Base-by-base conservation (phyloP, 2,888 invertebrate species). In the Antheraea assamensis region DNA sequence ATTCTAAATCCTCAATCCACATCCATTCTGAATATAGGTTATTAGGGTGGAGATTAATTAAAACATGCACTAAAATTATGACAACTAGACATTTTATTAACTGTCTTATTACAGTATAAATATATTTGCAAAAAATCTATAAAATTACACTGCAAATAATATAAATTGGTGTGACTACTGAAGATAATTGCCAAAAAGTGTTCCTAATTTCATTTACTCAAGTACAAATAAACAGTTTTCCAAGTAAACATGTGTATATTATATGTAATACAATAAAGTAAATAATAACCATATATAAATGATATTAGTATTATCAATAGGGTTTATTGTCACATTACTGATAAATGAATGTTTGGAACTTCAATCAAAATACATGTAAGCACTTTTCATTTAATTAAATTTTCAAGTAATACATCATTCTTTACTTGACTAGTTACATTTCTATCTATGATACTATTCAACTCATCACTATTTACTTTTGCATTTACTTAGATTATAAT, bases 1-100 rank as follows among this genome's bases (percentile, higher is more conserved):
- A 80, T 87, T 87, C 94, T 94, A 90, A 75, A 91, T 86, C 86
- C 85, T 93, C 91, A 94, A 91, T 92, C 89, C 85, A 87, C 84
- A 91, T 90, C 88, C 87, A 85, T 88, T 83, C 92, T 74, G 75
- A 70, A 35, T 68, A 4, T 31, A 31, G 21, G 31, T n/a, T 61
- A 61, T 61, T 27, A 61, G 15, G n/a, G 61, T 21, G 52, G 19
- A 2, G 2, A 58, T 58, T 24, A 13, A 58, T 58, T 64, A 30
- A n/a, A 30, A 17, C 17, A 30, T 64, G 3, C 17, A 64, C 17
- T 64, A 15, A 17, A 27, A 61, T 27, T 61, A 4, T 27, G 27
- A 61, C 2, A 61, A 27, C 27, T 61, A 0, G 0, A 61, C 13
- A 27, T 61, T 24, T 24, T 61, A 64, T 17, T 64, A 17, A 30